phyloP scores from a whole-genome alignment of 53 echinoderm and acorn worm species.

The Henricia sp. region DNA sequence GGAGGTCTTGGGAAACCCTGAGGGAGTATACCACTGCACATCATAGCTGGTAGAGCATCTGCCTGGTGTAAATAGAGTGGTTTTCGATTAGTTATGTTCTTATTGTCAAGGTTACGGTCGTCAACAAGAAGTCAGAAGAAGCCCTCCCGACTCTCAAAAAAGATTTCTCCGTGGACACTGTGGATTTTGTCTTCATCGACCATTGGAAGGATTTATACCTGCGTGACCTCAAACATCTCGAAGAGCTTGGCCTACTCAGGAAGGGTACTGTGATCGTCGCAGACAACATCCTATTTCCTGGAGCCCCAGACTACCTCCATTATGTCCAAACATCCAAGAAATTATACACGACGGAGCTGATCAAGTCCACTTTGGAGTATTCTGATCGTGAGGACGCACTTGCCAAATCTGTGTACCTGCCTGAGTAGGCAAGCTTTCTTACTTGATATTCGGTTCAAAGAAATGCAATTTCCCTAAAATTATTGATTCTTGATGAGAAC shows the following conservation, averaged over 20 bases:
- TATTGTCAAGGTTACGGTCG: conserved; percentile 13
- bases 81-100: too few species aligned
- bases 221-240: conserved; percentile 60
- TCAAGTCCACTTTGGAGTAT: conserved; percentile 4
- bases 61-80: too few species aligned
- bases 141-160: conserved; percentile 69
- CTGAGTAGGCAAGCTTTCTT: not conserved
- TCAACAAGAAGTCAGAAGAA: conserved; percentile 29
- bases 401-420: not conserved
- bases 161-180: conserved; percentile 45
- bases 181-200: conserved; percentile 77
- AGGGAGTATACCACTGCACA: too few species aligned
- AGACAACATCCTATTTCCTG: conserved; percentile 70
- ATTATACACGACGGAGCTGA: conserved; percentile 4
- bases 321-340: conserved; percentile 46
- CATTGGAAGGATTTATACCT: conserved; percentile 65
- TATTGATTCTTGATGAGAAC: too few species aligned
- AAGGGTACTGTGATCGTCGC: conserved; percentile 71
- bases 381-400: not conserved
- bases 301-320: conserved; percentile 68
- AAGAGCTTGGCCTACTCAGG: conserved; percentile 47
- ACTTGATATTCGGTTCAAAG: too few species aligned
- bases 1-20: too few species aligned
- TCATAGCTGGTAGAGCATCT: too few species aligned
- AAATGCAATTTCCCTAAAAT: too few species aligned